Base-by-base conservation (phyloP, 2,888 invertebrate species). In the Drosophila antonietae region DNA sequence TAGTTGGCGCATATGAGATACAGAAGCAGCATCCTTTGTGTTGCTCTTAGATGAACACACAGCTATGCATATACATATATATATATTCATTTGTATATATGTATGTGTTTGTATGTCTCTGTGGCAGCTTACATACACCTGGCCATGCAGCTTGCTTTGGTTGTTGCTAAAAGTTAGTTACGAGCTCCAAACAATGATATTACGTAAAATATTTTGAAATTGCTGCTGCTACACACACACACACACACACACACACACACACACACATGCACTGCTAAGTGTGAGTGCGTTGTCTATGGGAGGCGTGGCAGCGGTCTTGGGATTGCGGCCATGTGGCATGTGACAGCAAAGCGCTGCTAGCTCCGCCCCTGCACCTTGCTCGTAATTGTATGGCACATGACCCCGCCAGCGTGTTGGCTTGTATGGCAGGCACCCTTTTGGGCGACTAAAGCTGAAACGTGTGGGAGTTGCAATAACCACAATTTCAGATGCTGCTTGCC, bases 341-440 rank as follows among this genome's bases (percentile, higher is more conserved):
- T 90, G 89, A 85, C 84, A 89, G 84, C 81, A 81, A 80, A 87
- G 66, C 89, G 78, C 62, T 78, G 80, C 81, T 60, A 58, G 80
- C 89, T 72, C 89, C 81, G 84, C 78, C 90, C 84, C 90, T 59
- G 64, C 89, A 83, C 89, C 83, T 88, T 86, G 82, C 55, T 64
- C 86, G 90, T 90, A 85, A 85, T 85, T 85, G 84, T 90, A 75
- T 83, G 87, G 87, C 90, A 88, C 87, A 90, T 90, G 90, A 84
- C 90, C 90, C 78, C 83, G 67, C 74, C 73, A 75, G 60, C 46
- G 61, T 72, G 68, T 57, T 64, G 64, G 64, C 51, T 51, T 70
- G 57, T 63, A 52, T 60, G 62, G 75, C 83, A 80, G 62, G 73
- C 84, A 80, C 83, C 90, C 89, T 88, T 78, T 75, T 23, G 47